phyloP scores from a whole-genome alignment of 2,113 vertebrate genomes.

The Puntigrus tetrazona region DNA sequence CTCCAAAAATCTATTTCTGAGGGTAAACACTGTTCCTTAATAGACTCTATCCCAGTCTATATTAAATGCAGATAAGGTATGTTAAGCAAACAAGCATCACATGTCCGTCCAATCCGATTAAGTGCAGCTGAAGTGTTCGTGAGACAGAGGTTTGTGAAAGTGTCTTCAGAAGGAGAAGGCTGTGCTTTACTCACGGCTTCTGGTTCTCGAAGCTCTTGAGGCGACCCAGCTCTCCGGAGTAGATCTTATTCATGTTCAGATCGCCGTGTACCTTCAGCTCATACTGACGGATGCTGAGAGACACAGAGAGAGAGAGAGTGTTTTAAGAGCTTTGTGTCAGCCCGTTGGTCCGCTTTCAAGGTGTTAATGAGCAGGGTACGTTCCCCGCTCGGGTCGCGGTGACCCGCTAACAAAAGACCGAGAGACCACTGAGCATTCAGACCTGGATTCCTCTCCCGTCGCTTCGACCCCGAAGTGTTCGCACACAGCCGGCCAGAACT shows the following conservation, averaged over 20 bases:
- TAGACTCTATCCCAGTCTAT: not conserved
- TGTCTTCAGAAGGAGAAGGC: not conserved
- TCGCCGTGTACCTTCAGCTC: constrained; percentile 87
- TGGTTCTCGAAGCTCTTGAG: constrained; percentile 96
- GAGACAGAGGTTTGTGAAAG: not conserved
- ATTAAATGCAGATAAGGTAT: not conserved
- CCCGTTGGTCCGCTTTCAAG: not conserved
- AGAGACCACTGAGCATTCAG: not conserved
- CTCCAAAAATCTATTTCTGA: not conserved
- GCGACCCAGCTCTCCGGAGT: constrained; percentile 88
- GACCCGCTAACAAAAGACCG: not conserved
- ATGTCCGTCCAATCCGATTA: not conserved
- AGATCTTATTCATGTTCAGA: constrained; percentile 85
- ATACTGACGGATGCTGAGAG: constrained; percentile 91
- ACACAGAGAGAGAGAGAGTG: constrained; percentile 2
- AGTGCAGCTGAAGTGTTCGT: not conserved
- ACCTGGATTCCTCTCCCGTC: constrained; percentile 97
- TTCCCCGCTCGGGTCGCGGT: constrained; percentile 8
- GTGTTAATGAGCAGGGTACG: not conserved
- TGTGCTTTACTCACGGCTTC: constrained; percentile 86
- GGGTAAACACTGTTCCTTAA: not conserved
- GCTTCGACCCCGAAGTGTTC: constrained; percentile 97
- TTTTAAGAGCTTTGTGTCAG: not conserved
- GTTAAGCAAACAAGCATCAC: not conserved
- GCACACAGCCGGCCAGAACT: constrained; percentile 97